These are phyloP conservation scores for Colistium nudipinnis DNA, from an alignment of 2,113 vertebrate genomes.

Conservation along the genomic window DNA sequence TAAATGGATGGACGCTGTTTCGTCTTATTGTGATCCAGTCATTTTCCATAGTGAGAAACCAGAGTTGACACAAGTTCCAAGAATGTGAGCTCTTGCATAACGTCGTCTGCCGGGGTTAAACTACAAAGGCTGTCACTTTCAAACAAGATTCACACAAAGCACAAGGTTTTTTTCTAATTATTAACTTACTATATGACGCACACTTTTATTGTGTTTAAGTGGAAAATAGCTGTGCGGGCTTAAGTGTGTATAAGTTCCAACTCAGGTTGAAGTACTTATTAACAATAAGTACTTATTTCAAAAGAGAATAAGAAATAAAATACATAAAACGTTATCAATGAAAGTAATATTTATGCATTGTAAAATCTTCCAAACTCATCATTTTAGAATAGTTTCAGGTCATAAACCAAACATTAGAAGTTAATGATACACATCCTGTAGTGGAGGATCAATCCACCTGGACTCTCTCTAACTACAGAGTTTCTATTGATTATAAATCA, in stretches of 20 bases:
- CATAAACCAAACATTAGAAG: too few species aligned
- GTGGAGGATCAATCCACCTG: too few species aligned
- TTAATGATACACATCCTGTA: too few species aligned
- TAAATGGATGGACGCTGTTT: constrained; percentile 11
- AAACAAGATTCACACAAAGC: constrained; percentile 48
- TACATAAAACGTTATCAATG: too few species aligned
- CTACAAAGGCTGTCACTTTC: constrained; percentile 46
- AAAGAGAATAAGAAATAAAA: too few species aligned
- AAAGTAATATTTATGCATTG: background rate
- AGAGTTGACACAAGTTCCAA: background rate
- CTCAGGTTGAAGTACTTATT: constrained; percentile 13
- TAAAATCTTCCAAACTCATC: too few species aligned
- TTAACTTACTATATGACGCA: constrained; percentile 45
- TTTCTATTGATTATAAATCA: too few species aligned
- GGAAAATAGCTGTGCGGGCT: constrained; percentile 19
- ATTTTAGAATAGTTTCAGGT: too few species aligned
- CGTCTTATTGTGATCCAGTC: constrained; percentile 21
- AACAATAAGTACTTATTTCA: background rate
- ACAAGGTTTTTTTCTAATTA: constrained; percentile 43
- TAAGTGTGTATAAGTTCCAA: constrained; percentile 38
- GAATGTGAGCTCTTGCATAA: constrained; percentile 24
- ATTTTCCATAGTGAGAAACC: constrained; percentile 38
- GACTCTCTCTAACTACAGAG: too few species aligned
- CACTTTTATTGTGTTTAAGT: constrained; percentile 3
- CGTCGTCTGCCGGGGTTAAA: constrained; percentile 18